Evolutionary conservation across 2,888 invertebrate species (phyloP), one percentile per base, ranked within the genome.

Genomic region (Lepidocyrtinus sp.): DNA sequence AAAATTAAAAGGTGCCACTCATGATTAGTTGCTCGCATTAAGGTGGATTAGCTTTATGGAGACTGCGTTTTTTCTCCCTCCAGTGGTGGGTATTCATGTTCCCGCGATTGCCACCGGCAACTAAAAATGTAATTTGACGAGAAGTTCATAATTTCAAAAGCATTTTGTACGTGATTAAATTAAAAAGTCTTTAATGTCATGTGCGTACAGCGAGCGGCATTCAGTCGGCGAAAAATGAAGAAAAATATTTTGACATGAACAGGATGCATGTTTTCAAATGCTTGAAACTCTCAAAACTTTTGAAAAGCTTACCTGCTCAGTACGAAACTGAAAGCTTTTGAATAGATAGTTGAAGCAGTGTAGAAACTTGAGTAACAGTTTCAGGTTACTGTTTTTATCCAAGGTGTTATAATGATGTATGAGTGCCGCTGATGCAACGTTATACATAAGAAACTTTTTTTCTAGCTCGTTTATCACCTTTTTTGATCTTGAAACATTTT

Each of bases 271-370:
- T 15, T 55, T 12, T 36, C 36, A 55, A 55, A 5, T n/a, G n/a
- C n/a, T n/a, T n/a, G 17, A n/a, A 55, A 55, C 55, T n/a, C 17
- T 55, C 5, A 12, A 55, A 55, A 55, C n/a, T n/a, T 55, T 17
- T n/a, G 55, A 55, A 17, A 7, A n/a, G 5, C 36, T 36, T 55
- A 15, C 17, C 55, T 55, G n/a, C 55, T 55, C 7, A 55, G 55
- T 55, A 55, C 55, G 3, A 55, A 55, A 55, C 61, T 75, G 75
- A 75, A 65, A 26, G n/a, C n/a, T n/a, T n/a, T n/a, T n/a, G n/a
- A n/a, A n/a, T n/a, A n/a, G 76, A 77, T 71, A 71, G 76, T 61
- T 77, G 76, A 77, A 77, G n/a, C n/a, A n/a, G n/a, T n/a, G n/a
- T 77, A 71, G 24, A 59, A 70, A 46, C 19, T 5, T 15, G 5